phyloP scores from a whole-genome alignment of 2,888 invertebrate species.

The Sinelater perroti region DNA sequence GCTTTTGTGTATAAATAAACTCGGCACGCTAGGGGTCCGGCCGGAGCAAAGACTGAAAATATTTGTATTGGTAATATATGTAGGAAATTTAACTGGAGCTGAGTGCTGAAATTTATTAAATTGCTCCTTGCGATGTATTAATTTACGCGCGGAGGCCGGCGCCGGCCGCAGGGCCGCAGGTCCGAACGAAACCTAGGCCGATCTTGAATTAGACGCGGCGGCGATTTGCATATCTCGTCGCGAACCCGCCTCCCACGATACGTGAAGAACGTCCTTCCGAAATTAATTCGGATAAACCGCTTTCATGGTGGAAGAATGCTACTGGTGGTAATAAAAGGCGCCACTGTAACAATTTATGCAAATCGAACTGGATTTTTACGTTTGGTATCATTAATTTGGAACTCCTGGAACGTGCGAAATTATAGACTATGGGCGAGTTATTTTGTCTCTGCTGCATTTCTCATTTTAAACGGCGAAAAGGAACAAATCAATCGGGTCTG shows the following conservation, averaged over 20 bases:
- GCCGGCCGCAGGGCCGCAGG: too few relatives aligned
- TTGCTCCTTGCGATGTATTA: conserved; percentile 17
- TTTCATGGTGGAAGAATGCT: conserved; percentile 26
- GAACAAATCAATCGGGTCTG: conserved; percentile 14
- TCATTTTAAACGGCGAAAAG: conserved; percentile 28
- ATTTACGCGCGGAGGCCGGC: too few relatives aligned
- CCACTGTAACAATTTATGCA: conserved; percentile 42
- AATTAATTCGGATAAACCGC: conserved; percentile 24
- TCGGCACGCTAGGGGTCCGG: conserved; percentile 44
- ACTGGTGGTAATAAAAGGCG: conserved; percentile 40
- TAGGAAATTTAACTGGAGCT: conserved; percentile 36
- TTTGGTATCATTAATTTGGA: conserved; percentile 40
- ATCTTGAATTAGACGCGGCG: too few relatives aligned
- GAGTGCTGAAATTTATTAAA: conserved; percentile 30
- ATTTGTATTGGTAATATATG: conserved; percentile 44
- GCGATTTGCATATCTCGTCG: too few relatives aligned
- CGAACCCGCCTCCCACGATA: too few relatives aligned
- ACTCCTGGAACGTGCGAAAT: conserved; percentile 40
- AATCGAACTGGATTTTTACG: conserved; percentile 43
- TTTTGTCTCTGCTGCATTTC: conserved; percentile 28
- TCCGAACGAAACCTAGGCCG: too few relatives aligned
- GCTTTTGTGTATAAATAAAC: conserved; percentile 49
- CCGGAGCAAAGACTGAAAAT: conserved; percentile 44
- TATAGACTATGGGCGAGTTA: conserved; percentile 32
- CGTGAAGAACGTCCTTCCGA: conserved; percentile 9